These are phyloP conservation scores for Alcedo quadribrachys DNA, from an alignment of 2,797 vertebrate species.

Conservation along the genomic window DNA sequence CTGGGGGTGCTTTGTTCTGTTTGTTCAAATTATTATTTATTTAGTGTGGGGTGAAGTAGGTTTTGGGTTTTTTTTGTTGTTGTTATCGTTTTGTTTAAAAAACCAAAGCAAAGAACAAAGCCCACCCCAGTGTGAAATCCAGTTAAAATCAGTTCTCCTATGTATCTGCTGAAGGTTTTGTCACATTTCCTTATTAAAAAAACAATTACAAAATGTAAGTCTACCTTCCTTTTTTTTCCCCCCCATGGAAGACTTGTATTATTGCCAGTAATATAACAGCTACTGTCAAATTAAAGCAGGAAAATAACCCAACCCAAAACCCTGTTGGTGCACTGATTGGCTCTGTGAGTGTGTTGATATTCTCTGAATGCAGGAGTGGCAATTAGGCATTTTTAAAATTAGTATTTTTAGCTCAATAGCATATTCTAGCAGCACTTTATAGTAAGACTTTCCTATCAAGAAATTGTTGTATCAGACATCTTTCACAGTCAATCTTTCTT, in stretches of 20 bases:
- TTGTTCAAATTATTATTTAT: no score
- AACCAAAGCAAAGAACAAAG: background rate
- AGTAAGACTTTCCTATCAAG: background rate
- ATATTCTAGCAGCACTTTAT: background rate
- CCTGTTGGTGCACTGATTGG: background rate
- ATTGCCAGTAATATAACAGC: background rate
- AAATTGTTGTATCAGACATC: background rate
- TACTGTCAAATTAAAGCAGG: background rate
- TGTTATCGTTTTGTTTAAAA: no score
- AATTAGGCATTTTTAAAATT: background rate
- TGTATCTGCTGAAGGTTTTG: background rate
- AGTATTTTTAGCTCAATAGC: background rate
- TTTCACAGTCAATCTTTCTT: background rate
- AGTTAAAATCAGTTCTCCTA: background rate
- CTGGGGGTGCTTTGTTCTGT: no score
- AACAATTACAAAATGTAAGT: background rate
- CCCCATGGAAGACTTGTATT: fast-evolving
- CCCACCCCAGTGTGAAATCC: background rate
- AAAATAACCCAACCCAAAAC: background rate
- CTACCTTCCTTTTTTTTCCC: background rate
- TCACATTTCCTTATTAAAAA: background rate
- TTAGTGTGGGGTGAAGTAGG: no score
- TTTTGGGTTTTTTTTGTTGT: no score
- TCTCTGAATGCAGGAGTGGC: background rate
- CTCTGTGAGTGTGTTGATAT: background rate